Evolutionary conservation across 2,888 invertebrate genomes (phyloP).

Genomic region (Pyrgus malvae): DNA sequence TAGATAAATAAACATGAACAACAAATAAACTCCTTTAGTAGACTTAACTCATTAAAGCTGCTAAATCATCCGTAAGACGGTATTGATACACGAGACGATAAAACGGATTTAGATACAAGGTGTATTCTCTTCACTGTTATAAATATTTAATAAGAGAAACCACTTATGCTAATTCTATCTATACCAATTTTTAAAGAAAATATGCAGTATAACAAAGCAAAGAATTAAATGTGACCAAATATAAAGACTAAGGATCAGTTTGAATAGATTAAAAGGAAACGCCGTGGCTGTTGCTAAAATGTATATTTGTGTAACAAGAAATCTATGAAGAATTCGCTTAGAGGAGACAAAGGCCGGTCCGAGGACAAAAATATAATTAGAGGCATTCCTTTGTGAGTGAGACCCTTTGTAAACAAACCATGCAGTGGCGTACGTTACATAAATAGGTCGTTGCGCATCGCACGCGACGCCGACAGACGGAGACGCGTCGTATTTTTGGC

Average conservation of each 20-base stretch:
- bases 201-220: too few relatives aligned
- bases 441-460: constrained; percentile 33
- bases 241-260: not conserved
- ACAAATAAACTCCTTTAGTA: constrained; percentile 12
- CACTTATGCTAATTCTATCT: not conserved
- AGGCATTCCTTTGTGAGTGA: constrained; percentile 41
- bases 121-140: not conserved
- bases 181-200: too few relatives aligned
- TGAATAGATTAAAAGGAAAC: constrained; percentile 5
- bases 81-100: constrained; percentile 17
- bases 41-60: constrained; percentile 17
- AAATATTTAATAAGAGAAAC: not conserved
- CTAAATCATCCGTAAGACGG: constrained; percentile 13
- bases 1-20: constrained; percentile 15
- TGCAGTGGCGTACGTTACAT: constrained; percentile 26
- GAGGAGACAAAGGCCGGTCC: constrained; percentile 30
- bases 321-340: constrained; percentile 3
- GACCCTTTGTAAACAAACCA: constrained; percentile 57
- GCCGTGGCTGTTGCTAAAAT: constrained; percentile 1
- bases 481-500: constrained; percentile 38
- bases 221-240: too few relatives aligned
- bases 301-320: constrained; percentile 11
- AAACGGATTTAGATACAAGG: constrained; percentile 6
- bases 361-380: constrained; percentile 22
- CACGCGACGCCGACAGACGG: constrained; percentile 29